Base-by-base conservation (phyloP, 2,888 invertebrate genomes). In the Spodoptera littoralis region DNA sequence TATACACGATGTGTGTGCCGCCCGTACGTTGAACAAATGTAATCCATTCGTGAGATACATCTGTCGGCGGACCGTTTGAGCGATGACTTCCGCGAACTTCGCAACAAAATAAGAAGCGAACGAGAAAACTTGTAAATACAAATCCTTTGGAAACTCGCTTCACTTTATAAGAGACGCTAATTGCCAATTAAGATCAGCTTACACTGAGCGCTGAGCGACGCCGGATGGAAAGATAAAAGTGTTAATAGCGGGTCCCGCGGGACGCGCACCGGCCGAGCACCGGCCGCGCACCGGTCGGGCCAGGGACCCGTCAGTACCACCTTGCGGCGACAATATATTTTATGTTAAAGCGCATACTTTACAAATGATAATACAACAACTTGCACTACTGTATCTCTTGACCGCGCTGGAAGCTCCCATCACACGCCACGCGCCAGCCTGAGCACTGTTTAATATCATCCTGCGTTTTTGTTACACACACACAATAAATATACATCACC, bases 161-260 rank as follows among this genome's bases (percentile, higher is more conserved):
- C 12, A 47, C 43, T 59, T 60, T 53, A 49, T 51, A 65, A 56
- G 46, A 70, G 61, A 63, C 50, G 55, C 64, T 77, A 76, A 76
- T 74, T 75, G 78, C n/a, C 78, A 76, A 77, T 76, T 76, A 77
- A 60, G 67, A 70, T 77, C 71, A 59, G 55, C 67, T 77, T 70
- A 58, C 62, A 62, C 44, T 24, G 51, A 44, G 43, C 61, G 27
- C 22, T 54, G 56, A 59, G 54, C 55, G 30, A 12, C 11, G 47
- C 12, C 1, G 1, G 41, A 42, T 60, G 46, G 51, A 47, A 46
- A 48, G 44, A 56, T 52, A 51, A 48, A 55, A 53, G 24, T 52
- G 58, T 49, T 43, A 47, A 51, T 52, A 55, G 43, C 36, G 52
- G 30, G 36, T 63, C 5, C 9, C 30, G 18, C 43, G 3, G 22